Base-by-base conservation (phyloP, 2,113 vertebrate species). In the Danionella cerebrum region DNA sequence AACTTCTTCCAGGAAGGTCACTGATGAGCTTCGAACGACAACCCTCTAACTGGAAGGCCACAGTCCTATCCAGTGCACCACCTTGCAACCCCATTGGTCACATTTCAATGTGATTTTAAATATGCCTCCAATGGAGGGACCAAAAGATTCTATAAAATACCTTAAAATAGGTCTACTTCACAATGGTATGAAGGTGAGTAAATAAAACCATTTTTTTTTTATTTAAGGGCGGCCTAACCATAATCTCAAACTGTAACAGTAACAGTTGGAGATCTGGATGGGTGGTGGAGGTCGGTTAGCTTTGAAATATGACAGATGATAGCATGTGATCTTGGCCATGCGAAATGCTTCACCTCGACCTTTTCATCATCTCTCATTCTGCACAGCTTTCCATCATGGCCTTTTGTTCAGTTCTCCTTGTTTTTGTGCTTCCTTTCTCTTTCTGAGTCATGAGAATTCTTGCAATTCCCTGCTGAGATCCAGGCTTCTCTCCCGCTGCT, bases 231-330 rank as follows among this genome's bases (percentile, higher is more conserved):
- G 29, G 9, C 5, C 29, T 33, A 33, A 33, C 29, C 1, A 5
- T 33, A 33, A 48, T 18, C 60, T 48, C 12, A 6, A 21, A 50
- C 60, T 64, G 13, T 64, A 64, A 35, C 39, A 47, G 29, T n/a
- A 64, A 18, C 60, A 64, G 44, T 41, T 45, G 38, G 25, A 60
- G n/a, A n/a, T n/a, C 6, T 7, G 38, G 36, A 18, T 6, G 58
- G 27, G 14, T 4, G 3, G 36, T 24, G 35, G 13, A 25, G 25
- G 44, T 11, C 12, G 12, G 18, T 47, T 64, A 27, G 14, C 60
- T 64, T 64, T 64, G 60, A 64, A 64, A 64, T 64, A 64, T 64
- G 60, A 36, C 60, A 33, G 44, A 64, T 16, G 18, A 48, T 19
- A 48, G 60, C 18, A 48, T 64, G 29, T 14, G 44, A 48, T 48